These are phyloP conservation scores for Scomber scombrus DNA, from an alignment of 2,113 vertebrate species.

Conservation along the genomic window DNA sequence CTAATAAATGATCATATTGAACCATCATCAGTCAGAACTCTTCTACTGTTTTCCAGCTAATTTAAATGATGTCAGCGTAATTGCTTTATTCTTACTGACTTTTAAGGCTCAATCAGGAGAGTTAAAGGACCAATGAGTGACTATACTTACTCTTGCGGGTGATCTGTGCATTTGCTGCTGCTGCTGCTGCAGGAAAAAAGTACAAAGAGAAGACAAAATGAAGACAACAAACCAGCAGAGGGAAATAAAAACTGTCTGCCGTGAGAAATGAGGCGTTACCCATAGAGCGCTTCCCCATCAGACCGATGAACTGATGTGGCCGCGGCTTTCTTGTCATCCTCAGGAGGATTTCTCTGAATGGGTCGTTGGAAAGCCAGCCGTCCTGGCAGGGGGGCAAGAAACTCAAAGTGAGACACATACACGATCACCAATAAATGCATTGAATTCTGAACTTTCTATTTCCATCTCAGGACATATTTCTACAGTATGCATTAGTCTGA, in stretches of 20 bases:
- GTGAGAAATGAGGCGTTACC: slow-evolving; percentile 81
- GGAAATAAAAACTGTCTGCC: accelerated
- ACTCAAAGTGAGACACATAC: background rate
- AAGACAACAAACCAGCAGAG: background rate
- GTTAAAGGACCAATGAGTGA: background rate
- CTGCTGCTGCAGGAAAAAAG: slow-evolving; percentile 24
- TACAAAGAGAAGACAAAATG: background rate
- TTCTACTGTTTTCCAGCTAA: background rate
- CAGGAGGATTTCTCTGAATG: slow-evolving; percentile 91
- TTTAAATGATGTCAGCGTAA: background rate
- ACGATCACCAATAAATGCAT: background rate
- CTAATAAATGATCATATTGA: background rate
- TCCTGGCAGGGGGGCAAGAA: slow-evolving; percentile 67
- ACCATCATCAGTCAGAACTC: background rate
- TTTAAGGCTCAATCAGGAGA: too few relatives aligned
- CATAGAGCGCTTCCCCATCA: slow-evolving; percentile 96
- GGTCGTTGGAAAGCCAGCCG: slow-evolving; percentile 79
- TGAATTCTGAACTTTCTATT: slow-evolving; percentile 31
- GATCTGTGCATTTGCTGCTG: slow-evolving; percentile 90
- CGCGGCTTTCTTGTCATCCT: slow-evolving; percentile 95
- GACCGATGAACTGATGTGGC: slow-evolving; percentile 94
- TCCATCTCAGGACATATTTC: slow-evolving; percentile 40
- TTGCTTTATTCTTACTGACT: background rate
- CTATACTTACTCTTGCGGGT: slow-evolving; percentile 94
- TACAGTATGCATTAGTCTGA: slow-evolving; percentile 38